Percentiles rank a stretch among this genome's conserved stretches.
phyloP scores from a whole-genome alignment of 35 echinoderm and acorn worm species.

The Eucidaris tribuloides region DNA sequence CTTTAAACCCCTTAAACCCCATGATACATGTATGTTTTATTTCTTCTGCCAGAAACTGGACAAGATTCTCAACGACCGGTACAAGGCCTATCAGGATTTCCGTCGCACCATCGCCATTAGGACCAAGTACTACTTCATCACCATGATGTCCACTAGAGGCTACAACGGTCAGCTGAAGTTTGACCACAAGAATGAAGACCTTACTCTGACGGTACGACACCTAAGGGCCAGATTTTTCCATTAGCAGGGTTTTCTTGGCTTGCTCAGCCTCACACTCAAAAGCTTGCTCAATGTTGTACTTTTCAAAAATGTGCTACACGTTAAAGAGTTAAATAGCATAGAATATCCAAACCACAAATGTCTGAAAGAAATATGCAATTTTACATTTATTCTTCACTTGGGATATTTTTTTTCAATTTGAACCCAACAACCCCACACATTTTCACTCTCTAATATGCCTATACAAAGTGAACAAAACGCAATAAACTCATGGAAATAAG shows the following conservation, averaged over 20 bases:
- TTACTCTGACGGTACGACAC: conserved; percentile 71
- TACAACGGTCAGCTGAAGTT: conserved; percentile 93
- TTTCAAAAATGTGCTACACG: no score
- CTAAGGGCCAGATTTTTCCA: background rate
- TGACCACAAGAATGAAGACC: conserved; percentile 63
- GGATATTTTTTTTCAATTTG: background rate
- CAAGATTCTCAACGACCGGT: conserved; percentile 46
- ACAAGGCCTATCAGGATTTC: conserved; percentile 47
- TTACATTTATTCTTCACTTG: background rate
- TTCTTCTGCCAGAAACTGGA: conserved; percentile 67
- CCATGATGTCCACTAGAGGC: conserved; percentile 84
- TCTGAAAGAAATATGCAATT: no score
- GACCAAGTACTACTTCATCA: conserved; percentile 83
- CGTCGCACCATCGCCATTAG: conserved; percentile 79
- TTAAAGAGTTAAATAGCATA: no score
- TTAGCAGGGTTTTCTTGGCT: background rate
- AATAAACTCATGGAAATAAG: no score
- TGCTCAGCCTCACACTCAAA: background rate
- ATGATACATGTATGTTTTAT: no score
- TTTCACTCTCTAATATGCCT: no score
- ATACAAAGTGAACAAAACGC: no score
- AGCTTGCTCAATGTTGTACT: background rate
- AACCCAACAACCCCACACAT: background rate
- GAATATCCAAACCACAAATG: no score
- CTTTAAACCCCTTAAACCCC: no score